Percentiles rank a stretch among this genome's conserved stretches.
Conservation (phyloP, 2,113 vertebrate genomes). For the Crotalus tigris region DNA sequence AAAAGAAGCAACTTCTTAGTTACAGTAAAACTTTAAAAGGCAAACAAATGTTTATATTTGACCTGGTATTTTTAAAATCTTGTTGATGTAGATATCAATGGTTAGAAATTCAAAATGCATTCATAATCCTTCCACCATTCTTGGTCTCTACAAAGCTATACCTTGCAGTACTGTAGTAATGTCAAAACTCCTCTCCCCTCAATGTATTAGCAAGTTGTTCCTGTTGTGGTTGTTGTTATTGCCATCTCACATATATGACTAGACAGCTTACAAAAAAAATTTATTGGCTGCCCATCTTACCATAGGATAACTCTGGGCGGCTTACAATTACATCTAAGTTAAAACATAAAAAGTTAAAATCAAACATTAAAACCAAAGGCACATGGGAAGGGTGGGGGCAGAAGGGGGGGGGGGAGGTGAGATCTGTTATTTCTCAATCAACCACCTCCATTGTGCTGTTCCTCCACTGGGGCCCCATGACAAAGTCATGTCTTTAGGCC, state of each 20-base stretch:
- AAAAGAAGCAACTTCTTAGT: background rate
- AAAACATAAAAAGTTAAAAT: no score
- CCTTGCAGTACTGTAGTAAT: background rate
- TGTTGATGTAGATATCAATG: background rate
- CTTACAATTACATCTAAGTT: no score
- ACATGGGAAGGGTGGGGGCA: no score
- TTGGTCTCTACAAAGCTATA: background rate
- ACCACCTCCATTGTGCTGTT: no score
- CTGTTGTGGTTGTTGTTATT: background rate
- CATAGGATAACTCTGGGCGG: no score
- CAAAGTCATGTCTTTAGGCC: no score
- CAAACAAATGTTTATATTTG: background rate
- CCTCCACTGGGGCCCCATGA: no score
- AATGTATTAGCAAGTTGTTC: no score
- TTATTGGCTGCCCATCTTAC: no score
- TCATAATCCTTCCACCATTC: background rate
- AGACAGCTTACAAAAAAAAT: background rate
- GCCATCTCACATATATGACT: background rate
- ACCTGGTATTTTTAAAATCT: background rate
- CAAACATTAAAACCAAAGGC: no score
- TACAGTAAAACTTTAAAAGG: background rate
- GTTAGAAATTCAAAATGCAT: background rate
- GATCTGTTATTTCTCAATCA: no score
- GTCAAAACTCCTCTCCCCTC: background rate
- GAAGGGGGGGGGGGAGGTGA: no score